Base-by-base conservation (phyloP, 1,140 invertebrate species). In the Gonioctena quinquepunctata region DNA sequence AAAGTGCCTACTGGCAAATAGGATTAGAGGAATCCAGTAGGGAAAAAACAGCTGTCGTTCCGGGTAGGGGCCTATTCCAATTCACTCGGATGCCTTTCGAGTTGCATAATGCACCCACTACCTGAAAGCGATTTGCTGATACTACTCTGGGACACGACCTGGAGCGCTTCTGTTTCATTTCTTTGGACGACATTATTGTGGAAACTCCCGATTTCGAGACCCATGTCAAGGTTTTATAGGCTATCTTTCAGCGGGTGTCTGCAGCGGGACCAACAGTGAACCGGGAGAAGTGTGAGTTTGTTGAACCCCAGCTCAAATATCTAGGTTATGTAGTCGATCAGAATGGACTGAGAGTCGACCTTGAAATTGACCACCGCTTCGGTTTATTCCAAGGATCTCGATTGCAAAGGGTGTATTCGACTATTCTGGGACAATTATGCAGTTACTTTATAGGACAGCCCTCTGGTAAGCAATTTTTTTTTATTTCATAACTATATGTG, bases 81-180 rank as follows among this genome's bases (percentile, higher is more conserved):
- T 81, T 75, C 57, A 76, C 60, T 7, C 23, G 70, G 0, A 81
- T 84, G 76, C 77, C 82, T 0, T 83, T 83, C 74, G 81, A 82
- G 16, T 65, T n/a, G n/a, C n/a, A n/a, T n/a, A n/a, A n/a, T n/a
- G n/a, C n/a, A n/a, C n/a, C n/a, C n/a, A n/a, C n/a, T 84, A 0
- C 80, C 0, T 83, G 83, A 27, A 79, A 84, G 62, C 69, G 82
- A 3, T 66, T 79, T 27, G 77, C 82, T 62, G 80, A 82, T 66
- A 59, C 22, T 0, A 57, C 82, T 6, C 74, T 83, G 63, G 66
- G 63, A 0, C 19, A 63, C 25, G 70, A 76, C 57, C 16, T 75
- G 8, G 64, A 78, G 42, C 73, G 66, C 27, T 49, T 56, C 8
- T 75, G 42, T 66, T 66, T 64, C 67, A n/a, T 56, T 74, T 81